phyloP scores from a whole-genome alignment of 2,113 vertebrate species.

The Megaceryle maxima region DNA sequence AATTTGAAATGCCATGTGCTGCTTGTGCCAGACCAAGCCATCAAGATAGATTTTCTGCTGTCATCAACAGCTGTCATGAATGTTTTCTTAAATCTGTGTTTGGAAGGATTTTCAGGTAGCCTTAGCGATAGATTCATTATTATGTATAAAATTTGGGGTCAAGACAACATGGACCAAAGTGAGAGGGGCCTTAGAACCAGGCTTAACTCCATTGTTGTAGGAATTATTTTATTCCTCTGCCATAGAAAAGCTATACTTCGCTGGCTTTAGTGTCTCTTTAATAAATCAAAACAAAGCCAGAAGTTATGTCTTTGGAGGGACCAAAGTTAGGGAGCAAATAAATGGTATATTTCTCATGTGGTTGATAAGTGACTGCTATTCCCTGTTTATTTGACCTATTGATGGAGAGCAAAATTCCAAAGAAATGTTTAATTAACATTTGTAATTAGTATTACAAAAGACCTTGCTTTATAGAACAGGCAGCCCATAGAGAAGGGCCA shows the following conservation, averaged over 20 bases:
- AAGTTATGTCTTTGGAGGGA: slow-evolving; percentile 24
- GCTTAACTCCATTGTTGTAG: not conserved
- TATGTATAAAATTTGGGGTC: not conserved
- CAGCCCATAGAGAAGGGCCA: slow-evolving; percentile 62
- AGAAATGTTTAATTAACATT: slow-evolving; percentile 81
- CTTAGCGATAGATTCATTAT: not conserved
- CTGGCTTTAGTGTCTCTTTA: not conserved
- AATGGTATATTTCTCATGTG: slow-evolving; percentile 46
- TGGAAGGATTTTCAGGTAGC: not conserved
- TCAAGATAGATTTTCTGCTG: slow-evolving; percentile 27
- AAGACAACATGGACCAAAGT: not conserved
- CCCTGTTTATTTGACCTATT: slow-evolving; percentile 74
- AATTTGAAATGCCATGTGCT: not conserved
- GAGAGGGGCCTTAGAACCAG: not conserved
- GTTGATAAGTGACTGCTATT: slow-evolving; percentile 36
- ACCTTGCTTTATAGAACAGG: slow-evolving; percentile 61
- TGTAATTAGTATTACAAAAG: slow-evolving; percentile 75
- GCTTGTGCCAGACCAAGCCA: not conserved
- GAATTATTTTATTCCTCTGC: not conserved
- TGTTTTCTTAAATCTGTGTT: slow-evolving; percentile 1
- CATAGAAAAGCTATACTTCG: not conserved
- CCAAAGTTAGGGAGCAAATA: slow-evolving; percentile 40
- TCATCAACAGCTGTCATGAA: slow-evolving; percentile 22
- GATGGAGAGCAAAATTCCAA: slow-evolving; percentile 72
- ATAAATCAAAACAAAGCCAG: slow-evolving; percentile 1